Base-by-base conservation (phyloP, 2,113 vertebrate genomes). In the Scomber scombrus region DNA sequence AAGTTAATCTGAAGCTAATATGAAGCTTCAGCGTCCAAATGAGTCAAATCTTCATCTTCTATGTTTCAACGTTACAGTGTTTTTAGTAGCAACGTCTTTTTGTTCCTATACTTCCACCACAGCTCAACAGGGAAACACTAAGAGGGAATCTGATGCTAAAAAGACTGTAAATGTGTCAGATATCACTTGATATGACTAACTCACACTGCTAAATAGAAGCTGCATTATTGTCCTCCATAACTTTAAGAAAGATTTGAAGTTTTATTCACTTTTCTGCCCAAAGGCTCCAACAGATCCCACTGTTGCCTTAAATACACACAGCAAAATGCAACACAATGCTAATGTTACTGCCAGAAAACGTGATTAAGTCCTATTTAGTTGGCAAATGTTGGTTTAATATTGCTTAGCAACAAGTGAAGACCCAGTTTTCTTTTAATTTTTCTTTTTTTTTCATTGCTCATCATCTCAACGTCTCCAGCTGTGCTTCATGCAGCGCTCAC, bases 341-440 rank as follows among this genome's bases (percentile, higher is more conserved):
- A 46, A 56, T 14, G 5, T 34, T 0, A 21, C 46, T 58, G n/a
- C 43, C 70, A 58, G 71, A 15, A 67, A 50, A 50, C 52, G 14
- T 5, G 15, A 60, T 46, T 51, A 26, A 46, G 11, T 43, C 0
- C 19, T 1, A 57, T 15, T 75, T 14, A 34, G 55, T 10, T 66
- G 60, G 62, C 19, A 47, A 57, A 40, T 29, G 23, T 8, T 63
- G 45, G 8, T 65, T 50, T 29, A 34, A 74, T 0, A 72, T 79
- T 0, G 56, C 84, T 72, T 61, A 86, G 84, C 84, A 86, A 82
- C 75, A 67, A 45, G 73, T 76, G 13, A 64, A 34, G 52, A 52
- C 67, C 66, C 23, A 50, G 52, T 13, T 60, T 34, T 56, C 15
- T 5, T 60, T 61, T 74, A 9, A 10, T 29, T 5, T 18, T 60